These are phyloP conservation scores for Macrobrachium rosenbergii DNA, from an alignment of 1,140 invertebrate species.

Conservation along the genomic window DNA sequence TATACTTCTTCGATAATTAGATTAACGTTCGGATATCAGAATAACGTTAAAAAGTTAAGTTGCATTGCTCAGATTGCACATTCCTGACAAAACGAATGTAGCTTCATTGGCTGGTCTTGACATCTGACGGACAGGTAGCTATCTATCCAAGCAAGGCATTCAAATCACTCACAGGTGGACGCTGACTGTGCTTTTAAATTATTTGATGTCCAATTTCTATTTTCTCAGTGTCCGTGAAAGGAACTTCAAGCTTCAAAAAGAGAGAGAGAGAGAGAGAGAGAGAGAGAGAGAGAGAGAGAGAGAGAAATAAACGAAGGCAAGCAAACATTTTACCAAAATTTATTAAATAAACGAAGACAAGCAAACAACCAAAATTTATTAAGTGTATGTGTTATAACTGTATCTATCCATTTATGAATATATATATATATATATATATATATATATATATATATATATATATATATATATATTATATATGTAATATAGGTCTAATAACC, in stretches of 20 bases:
- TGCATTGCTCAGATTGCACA: no score
- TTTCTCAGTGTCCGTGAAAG: no score
- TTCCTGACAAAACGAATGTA: no score
- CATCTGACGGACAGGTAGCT: no score
- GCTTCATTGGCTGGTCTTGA: no score
- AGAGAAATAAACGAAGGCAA: constrained; percentile 16
- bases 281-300: constrained; percentile 34
- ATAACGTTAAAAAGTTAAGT: no score
- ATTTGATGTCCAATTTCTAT: no score
- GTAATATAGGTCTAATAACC: not conserved
- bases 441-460: constrained; percentile 34
- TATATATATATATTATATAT: constrained; percentile 42
- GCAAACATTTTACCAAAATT: not conserved
- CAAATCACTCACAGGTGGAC: no score
- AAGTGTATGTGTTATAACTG: not conserved
- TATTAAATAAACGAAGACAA: not conserved
- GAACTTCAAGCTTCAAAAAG: not conserved
- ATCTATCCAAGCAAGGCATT: no score
- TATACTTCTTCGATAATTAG: no score
- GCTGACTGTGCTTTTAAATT: no score
- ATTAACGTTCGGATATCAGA: no score
- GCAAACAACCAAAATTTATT: not conserved
- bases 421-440: constrained; percentile 37
- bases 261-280: constrained; percentile 34
- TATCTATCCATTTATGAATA: constrained; percentile 8